phyloP scores from a whole-genome alignment of 2,888 invertebrate genomes.

The Melangyna quadrimaculata region DNA sequence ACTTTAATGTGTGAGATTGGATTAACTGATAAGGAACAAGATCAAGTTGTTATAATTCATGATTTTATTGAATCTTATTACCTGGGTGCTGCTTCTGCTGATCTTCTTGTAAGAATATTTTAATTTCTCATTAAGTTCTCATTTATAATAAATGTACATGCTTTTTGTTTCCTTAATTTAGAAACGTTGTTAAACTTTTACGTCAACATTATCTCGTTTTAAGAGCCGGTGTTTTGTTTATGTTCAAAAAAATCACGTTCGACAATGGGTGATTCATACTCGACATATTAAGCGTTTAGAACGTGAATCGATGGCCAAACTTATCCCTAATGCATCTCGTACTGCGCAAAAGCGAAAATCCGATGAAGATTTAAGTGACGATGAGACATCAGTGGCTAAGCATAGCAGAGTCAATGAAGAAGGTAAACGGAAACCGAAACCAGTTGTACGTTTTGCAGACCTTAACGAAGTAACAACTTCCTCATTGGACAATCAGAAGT shows the following conservation, averaged over 20 bases:
- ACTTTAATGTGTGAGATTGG: constrained; percentile 71
- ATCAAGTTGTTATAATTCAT: constrained; percentile 77
- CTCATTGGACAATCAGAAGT: constrained; percentile 27
- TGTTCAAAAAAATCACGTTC: constrained; percentile 83
- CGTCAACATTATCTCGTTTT: constrained; percentile 81
- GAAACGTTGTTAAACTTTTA: constrained; percentile 76
- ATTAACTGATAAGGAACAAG: constrained; percentile 75
- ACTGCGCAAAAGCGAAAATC: constrained; percentile 37
- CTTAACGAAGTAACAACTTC: constrained; percentile 24
- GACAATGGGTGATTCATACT: constrained; percentile 86
- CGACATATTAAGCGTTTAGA: constrained; percentile 83
- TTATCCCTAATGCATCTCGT: constrained; percentile 34
- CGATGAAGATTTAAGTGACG: constrained; percentile 37
- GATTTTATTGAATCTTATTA: constrained; percentile 81
- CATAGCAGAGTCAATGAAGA: constrained; percentile 20
- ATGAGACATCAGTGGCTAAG: constrained; percentile 45
- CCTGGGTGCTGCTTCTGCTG: constrained; percentile 82
- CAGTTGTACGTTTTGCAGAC: constrained; percentile 70
- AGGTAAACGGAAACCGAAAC: constrained; percentile 72
- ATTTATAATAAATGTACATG: no score
- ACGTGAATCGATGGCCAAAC: constrained; percentile 79
- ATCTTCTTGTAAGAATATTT: constrained; percentile 81
- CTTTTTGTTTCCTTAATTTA: constrained; percentile 35
- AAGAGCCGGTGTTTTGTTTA: constrained; percentile 85
- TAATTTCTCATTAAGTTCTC: neutral